A percentile compares a stretch with the other conserved stretches of the same genome.
Conservation (phyloP, 2,888 invertebrate species). For the Gryllus longicercus region DNA sequence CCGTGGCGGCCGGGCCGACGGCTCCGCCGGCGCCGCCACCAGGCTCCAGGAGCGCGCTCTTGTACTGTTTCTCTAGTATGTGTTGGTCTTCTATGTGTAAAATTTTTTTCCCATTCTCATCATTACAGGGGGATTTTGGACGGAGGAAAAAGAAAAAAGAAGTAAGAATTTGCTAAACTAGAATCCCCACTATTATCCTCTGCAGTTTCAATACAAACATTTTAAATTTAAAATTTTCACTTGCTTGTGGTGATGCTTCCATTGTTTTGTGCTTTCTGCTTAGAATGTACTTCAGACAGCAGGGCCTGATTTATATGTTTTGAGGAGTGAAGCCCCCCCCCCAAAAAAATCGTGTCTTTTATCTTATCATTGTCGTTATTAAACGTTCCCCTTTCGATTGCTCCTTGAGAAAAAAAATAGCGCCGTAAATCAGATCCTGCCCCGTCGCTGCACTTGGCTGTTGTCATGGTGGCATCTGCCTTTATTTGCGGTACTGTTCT, state of each 20-base stretch:
- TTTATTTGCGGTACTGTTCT: constrained; percentile 1
- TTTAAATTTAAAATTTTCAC: constrained; percentile 45
- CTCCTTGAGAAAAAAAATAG: not conserved
- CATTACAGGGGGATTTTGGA: constrained; percentile 86
- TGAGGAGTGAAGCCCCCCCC: not conserved
- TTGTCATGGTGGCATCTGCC: constrained; percentile 17
- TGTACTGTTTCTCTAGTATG: constrained; percentile 41
- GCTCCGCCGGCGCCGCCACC: not conserved
- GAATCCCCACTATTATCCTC: constrained; percentile 31
- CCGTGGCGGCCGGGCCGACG: too few relatives aligned
- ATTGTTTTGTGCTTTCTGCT: constrained; percentile 37
- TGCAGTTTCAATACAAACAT: constrained; percentile 44
- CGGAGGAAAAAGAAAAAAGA: constrained; percentile 98
- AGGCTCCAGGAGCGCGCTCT: constrained; percentile 37
- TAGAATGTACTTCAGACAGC: constrained; percentile 24
- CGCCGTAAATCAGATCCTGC: not conserved
- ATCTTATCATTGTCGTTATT: too few relatives aligned
- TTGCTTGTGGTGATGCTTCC: constrained; percentile 25
- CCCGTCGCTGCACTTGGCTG: not conserved
- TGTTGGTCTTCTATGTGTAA: constrained; percentile 46
- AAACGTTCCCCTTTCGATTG: not conserved
- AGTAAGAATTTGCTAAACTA: constrained; percentile 64
- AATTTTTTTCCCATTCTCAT: constrained; percentile 48
- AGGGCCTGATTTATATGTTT: constrained; percentile 1
- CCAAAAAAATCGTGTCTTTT: not conserved